Evolutionary conservation across 2,113 vertebrate genomes (phyloP).

Genomic region (Phylloscopus trochilus): DNA sequence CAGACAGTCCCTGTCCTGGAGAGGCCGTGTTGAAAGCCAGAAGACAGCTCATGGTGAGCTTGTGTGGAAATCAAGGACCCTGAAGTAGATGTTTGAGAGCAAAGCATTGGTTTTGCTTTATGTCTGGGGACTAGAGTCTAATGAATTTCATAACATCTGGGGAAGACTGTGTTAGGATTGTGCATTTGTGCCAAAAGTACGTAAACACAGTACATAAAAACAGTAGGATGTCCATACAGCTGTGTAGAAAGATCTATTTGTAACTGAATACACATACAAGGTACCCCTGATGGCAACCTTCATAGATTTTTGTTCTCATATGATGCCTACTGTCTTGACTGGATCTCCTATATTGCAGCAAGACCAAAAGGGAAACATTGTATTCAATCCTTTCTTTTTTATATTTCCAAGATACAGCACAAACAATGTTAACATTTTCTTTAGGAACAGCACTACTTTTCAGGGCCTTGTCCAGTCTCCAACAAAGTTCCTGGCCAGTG

Average conservation of each 20-base stretch:
- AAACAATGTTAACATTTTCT: background rate
- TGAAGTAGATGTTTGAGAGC: background rate
- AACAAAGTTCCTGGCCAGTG: background rate
- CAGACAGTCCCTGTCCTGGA: too few relatives aligned
- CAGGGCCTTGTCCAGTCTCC: background rate
- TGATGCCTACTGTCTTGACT: background rate
- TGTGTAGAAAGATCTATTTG: background rate
- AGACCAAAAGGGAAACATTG: background rate
- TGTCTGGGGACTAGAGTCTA: background rate
- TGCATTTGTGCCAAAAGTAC: slow-evolving; percentile 26
- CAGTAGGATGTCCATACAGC: background rate
- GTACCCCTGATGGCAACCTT: background rate
- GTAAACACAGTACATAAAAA: slow-evolving; percentile 15
- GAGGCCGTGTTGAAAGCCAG: background rate
- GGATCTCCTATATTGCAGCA: background rate
- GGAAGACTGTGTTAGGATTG: background rate
- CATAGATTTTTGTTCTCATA: background rate
- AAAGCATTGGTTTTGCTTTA: background rate
- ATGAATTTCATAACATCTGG: background rate
- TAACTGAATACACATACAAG: background rate
- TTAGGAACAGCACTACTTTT: background rate
- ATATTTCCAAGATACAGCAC: background rate
- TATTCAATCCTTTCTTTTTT: background rate
- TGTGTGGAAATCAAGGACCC: background rate
- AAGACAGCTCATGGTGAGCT: background rate